These are phyloP conservation scores for Lucilia sericata DNA, from an alignment of 1,140 invertebrate genomes.

Conservation along the genomic window DNA sequence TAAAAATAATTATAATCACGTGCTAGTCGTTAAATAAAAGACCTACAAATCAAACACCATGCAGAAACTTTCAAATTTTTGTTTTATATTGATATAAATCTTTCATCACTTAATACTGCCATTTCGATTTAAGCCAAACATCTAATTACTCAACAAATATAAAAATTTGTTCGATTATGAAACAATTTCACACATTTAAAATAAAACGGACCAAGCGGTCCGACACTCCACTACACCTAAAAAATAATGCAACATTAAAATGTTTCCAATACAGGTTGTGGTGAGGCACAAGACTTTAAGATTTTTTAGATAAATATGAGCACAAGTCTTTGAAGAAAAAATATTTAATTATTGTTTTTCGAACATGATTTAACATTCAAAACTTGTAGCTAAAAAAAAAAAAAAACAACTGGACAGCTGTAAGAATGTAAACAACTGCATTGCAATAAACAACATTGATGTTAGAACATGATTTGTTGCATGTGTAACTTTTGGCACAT, in stretches of 20 bases:
- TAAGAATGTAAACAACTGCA: too few relatives aligned
- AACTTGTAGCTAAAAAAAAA: neutral
- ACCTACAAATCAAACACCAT: neutral
- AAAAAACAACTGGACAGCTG: neutral
- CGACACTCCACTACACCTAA: neutral
- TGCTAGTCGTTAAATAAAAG: neutral
- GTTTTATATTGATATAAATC: neutral
- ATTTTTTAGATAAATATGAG: neutral
- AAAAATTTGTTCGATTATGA: conserved; percentile 17
- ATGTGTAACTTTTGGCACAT: conserved; percentile 14
- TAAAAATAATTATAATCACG: conserved; percentile 9
- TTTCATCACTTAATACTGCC: conserved; percentile 3
- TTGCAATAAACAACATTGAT: neutral
- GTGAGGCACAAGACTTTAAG: neutral
- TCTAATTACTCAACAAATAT: conserved; percentile 12
- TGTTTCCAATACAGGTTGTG: neutral
- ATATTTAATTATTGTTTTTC: conserved; percentile 1
- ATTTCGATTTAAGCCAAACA: neutral
- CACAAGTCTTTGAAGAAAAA: neutral
- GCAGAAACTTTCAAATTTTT: neutral
- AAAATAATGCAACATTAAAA: neutral
- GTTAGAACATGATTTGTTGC: conserved; percentile 10
- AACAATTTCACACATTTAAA: conserved; percentile 1
- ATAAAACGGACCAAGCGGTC: neutral
- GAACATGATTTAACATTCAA: conserved; percentile 11